These are phyloP conservation scores for Lycia hirtaria DNA, from an alignment of 2,888 invertebrate species.

Conservation along the genomic window DNA sequence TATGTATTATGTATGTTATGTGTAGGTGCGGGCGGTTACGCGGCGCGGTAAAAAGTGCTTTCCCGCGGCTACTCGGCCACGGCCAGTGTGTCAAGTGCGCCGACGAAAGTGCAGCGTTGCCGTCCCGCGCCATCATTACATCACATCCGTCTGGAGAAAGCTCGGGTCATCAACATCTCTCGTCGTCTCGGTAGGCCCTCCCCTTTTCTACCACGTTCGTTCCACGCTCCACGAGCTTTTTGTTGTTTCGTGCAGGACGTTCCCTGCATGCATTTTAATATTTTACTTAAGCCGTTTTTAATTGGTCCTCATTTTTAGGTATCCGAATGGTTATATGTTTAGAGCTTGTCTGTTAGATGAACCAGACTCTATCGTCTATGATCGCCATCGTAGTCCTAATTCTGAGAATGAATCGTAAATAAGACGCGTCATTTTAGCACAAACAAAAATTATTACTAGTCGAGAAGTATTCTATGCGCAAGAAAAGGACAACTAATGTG, in stretches of 20 bases:
- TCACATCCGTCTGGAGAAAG: constrained; percentile 81
- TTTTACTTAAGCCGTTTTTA: constrained; percentile 9
- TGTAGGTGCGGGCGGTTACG: constrained; percentile 60
- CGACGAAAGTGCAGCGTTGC: constrained; percentile 82
- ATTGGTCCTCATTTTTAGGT: background rate
- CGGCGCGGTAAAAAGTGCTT: constrained; percentile 82
- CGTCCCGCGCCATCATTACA: constrained; percentile 72
- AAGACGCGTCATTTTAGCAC: constrained; percentile 77
- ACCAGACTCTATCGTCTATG: constrained; percentile 54
- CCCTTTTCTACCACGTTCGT: constrained; percentile 19
- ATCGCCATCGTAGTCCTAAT: constrained; percentile 65
- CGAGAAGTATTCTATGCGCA: constrained; percentile 66
- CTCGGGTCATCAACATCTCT: constrained; percentile 74
- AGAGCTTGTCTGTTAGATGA: background rate
- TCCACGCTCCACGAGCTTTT: background rate
- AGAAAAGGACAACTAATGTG: constrained; percentile 66
- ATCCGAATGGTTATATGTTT: background rate
- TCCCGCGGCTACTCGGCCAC: constrained; percentile 83
- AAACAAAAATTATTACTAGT: constrained; percentile 78
- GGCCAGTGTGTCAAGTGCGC: constrained; percentile 85
- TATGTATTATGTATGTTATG: constrained; percentile 66
- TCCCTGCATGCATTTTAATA: background rate
- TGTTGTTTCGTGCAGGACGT: background rate
- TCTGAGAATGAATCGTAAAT: constrained; percentile 75
- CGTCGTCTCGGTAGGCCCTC: constrained; percentile 39